Conservation (phyloP, 2,113 vertebrate species). For the Dromaius novaehollandiae region DNA sequence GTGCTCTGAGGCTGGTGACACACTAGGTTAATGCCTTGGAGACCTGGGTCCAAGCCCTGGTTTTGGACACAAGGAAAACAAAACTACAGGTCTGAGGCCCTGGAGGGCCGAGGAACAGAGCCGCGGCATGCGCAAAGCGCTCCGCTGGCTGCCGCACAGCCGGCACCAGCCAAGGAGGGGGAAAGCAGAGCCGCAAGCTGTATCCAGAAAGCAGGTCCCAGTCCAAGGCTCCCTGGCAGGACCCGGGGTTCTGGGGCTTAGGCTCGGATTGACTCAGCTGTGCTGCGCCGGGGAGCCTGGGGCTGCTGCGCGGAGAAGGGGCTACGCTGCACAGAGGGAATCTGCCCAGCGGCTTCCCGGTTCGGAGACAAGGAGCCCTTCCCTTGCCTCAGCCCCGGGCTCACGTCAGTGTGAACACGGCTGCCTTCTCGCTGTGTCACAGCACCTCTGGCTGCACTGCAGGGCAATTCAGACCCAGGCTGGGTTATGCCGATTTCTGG, state of each 20-base stretch:
- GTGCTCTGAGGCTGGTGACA: constrained; percentile 22
- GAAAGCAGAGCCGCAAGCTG: background rate
- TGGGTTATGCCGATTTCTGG: background rate
- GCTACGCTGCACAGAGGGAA: background rate
- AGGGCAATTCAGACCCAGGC: background rate
- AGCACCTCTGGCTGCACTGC: accelerated
- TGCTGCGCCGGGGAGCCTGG: background rate
- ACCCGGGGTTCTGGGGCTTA: accelerated
- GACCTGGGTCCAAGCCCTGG: constrained; percentile 30
- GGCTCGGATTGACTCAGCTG: accelerated
- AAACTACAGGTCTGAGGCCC: background rate
- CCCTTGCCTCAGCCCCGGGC: background rate
- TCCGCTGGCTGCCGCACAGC: background rate
- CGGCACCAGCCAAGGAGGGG: background rate
- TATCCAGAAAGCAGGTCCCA: background rate
- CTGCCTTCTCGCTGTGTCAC: accelerated
- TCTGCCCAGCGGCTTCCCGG: accelerated
- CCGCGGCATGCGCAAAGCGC: background rate
- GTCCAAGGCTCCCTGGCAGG: background rate
- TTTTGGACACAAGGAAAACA: constrained; percentile 24
- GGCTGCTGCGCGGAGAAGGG: background rate
- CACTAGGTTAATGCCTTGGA: constrained; percentile 29
- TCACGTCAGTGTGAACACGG: background rate
- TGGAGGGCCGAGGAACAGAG: background rate
- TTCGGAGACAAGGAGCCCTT: background rate